Evolutionary conservation across 1,140 invertebrate genomes (phyloP), one percentile per base, ranked within the genome.

Genomic region (Lepeophtheirus salmonis): DNA sequence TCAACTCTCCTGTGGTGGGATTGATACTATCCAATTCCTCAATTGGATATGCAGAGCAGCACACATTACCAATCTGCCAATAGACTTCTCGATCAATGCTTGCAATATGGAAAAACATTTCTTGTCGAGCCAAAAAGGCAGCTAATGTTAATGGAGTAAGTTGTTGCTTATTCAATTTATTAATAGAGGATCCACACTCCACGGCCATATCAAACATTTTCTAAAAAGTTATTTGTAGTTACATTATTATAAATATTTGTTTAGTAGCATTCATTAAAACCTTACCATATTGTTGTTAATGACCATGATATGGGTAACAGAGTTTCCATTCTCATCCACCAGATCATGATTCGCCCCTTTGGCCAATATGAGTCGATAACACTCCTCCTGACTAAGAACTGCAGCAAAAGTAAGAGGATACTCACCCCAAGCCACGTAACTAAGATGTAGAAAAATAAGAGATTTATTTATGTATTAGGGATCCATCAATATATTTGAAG

Each of bases 341-440:
- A 82, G 80, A 71, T 97, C 82, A 0, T 90, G 89, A 75, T 97
- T 81, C 0, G 90, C 92, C n/a, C 88, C 89, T 55, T 87, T 83
- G 0, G 91, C 88, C 41, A 96, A 70, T 59, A 97, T 86, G 64
- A 98, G 75, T 6, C 94, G 77, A 66, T 94, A 96, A 70, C 90
- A 95, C 70, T 98, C 94, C 69, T 96, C 91, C 73, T 97, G 94
- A 1, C 87, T 87, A 0, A 97, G 75, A 70, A 92, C 97, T 0
- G 92, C 92, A 1, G 94, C 91, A 74, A 98, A 97, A 55, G 82
- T 83, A 13, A 97, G 72, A 0, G 95, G 91, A 75, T 96, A 97
- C 73, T 97, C 92, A 25, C 94, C 94, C 86, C 91, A 97, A 71
- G 97, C 97, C 0, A 95, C 89, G 71, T 95, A 91, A 4, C 86